Evolutionary conservation across 2,888 invertebrate genomes (phyloP).

Genomic region (Heterodera filipjevi): DNA sequence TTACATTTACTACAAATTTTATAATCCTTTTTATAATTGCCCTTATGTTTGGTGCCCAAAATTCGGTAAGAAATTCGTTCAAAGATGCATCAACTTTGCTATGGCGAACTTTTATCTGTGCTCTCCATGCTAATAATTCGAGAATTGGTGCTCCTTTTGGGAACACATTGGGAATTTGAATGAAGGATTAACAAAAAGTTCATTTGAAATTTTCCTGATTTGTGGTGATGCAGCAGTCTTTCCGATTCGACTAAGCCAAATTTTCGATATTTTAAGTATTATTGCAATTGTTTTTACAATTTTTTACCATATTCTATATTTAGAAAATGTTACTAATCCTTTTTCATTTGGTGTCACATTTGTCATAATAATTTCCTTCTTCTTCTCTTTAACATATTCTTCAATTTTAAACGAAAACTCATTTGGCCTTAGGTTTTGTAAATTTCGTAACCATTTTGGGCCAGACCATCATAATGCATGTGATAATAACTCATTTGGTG

Average conservation of each 20-base stretch:
- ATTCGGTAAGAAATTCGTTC: constrained; percentile 45
- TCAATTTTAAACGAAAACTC: background rate
- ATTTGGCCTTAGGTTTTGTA: constrained; percentile 2
- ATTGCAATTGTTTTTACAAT: background rate
- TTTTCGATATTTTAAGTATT: background rate
- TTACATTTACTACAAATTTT: constrained; percentile 60
- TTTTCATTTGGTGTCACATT: no score
- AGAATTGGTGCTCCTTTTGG: background rate
- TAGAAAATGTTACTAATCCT: background rate
- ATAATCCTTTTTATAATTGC: constrained; percentile 45
- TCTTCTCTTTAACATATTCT: background rate
- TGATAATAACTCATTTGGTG: constrained; percentile 28
- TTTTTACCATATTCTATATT: background rate
- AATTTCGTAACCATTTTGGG: constrained; percentile 31
- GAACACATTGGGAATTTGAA: background rate
- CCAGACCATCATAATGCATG: constrained; percentile 43
- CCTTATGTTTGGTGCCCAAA: constrained; percentile 58
- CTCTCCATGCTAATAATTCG: no score
- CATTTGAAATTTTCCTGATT: background rate
- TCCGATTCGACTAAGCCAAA: background rate
- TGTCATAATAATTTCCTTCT: background rate
- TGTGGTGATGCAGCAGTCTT: background rate
- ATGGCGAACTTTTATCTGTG: constrained; percentile 50
- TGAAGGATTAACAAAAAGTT: background rate
- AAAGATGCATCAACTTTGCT: constrained; percentile 46